Base-by-base conservation (phyloP, 2,888 invertebrate species). In the Andrena fulva region DNA sequence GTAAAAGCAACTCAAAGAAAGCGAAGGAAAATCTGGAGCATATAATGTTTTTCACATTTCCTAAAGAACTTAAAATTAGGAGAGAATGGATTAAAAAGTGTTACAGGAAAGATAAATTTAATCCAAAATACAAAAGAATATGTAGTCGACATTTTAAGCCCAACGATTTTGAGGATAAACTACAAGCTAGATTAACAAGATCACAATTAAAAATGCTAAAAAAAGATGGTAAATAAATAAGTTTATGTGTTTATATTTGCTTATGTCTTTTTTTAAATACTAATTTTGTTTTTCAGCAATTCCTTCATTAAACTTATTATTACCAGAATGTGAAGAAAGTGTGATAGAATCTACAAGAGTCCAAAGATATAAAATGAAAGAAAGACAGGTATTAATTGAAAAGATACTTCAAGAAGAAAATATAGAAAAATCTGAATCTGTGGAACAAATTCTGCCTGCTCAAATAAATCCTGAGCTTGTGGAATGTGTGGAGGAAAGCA, bases 271-370 rank as follows among this genome's bases (percentile, higher is more conserved):
- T 59, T 29, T 59, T 59, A 59, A 59, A 59, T 59, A 59, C 59
- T 31, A 35, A 63, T 63, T 63, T 63, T n/a, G 31, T 63, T 31
- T 59, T 59, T 27, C 59, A 59, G 29, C 59, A 59, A 59, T 59
- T 29, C 59, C 59, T 59, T 59, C 12, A 59, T 59, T 59, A 29
- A 59, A 63, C 62, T 63, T 63, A 35, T 35, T 63, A 33, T 31
- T 16, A 31, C 35, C 63, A 63, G 63, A 24, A 56, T 27, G 6
- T 59, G 24, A 24, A 59, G 56, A 29, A 56, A 29, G 56, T 56
- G 27, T 2, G 56, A 56, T 10, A 29, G 56, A 27, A 56, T 56
- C 24, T 56, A 56, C 24, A 56, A 56, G 10, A 56, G 24, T 56
- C 24, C 56, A 56, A n/a, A 52, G 20, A 52, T 52, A 56, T 56